Conservation (phyloP, 2,113 vertebrate species). For the Pseudorectes ferrugineus region DNA sequence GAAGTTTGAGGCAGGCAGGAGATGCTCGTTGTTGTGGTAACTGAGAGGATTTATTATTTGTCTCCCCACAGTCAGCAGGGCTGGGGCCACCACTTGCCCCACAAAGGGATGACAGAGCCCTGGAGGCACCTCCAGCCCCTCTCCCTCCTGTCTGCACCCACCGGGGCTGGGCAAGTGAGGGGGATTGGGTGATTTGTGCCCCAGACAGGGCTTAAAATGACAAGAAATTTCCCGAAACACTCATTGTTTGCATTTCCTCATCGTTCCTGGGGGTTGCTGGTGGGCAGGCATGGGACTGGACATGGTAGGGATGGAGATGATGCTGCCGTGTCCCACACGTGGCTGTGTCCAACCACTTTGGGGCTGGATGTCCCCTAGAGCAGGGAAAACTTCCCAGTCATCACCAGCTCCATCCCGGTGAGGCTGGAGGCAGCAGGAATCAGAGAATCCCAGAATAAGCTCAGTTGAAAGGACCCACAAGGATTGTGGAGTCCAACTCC, state of each 20-base stretch:
- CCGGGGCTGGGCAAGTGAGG: not conserved
- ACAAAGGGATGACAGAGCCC: not conserved
- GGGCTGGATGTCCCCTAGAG: too few species aligned
- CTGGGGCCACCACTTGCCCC: not conserved
- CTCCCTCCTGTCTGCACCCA: not conserved
- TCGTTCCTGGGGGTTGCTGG: not conserved
- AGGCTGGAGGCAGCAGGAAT: not conserved
- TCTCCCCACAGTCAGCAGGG: not conserved
- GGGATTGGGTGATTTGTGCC: not conserved
- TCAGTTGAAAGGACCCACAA: not conserved
- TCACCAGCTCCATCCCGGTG: not conserved
- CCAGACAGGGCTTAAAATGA: not conserved
- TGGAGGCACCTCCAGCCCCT: not conserved
- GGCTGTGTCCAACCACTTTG: not conserved
- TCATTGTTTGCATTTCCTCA: not conserved
- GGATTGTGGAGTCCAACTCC: not conserved
- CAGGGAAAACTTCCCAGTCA: not conserved
- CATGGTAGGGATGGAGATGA: fast-evolving
- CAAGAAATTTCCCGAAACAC: not conserved
- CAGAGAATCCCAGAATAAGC: not conserved
- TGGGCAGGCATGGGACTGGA: not conserved
- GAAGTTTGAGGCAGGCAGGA: not conserved
- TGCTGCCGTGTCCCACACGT: fast-evolving
- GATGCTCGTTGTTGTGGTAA: not conserved
- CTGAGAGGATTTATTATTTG: fast-evolving